phyloP scores from a whole-genome alignment of 2,888 invertebrate species.

The Acanthosepion pharaonis region DNA sequence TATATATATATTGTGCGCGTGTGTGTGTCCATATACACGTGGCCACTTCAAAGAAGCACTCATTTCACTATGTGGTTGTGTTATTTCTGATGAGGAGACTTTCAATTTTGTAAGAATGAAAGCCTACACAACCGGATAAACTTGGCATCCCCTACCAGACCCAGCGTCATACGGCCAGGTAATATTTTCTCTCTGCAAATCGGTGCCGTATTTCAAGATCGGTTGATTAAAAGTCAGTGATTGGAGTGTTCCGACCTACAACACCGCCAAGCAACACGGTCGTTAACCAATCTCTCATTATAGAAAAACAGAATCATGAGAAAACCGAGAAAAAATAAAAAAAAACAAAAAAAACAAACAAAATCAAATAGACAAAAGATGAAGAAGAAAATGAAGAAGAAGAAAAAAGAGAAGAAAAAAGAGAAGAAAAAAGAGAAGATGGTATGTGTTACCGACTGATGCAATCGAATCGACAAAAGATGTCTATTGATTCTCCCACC shows the following conservation, averaged over 20 bases:
- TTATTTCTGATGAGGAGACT: too few relatives aligned
- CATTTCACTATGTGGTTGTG: too few relatives aligned
- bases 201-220: background rate
- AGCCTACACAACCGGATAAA: background rate
- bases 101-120: background rate
- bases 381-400: background rate
- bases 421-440: background rate
- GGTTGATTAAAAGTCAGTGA: background rate
- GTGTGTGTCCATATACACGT: too few relatives aligned
- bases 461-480: conserved; percentile 18
- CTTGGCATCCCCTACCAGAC: too few relatives aligned
- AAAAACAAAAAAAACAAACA: background rate
- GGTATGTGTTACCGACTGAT: background rate
- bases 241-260: background rate
- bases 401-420: background rate
- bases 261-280: background rate
- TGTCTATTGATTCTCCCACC: background rate
- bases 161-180: background rate
- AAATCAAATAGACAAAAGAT: background rate
- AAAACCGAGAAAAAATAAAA: background rate
- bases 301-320: background rate
- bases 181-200: background rate
- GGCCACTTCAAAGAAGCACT: too few relatives aligned
- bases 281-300: conserved; percentile 33
- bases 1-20: too few relatives aligned